Evolutionary conservation across 2,888 invertebrate genomes (phyloP).

Genomic region (Stramonita haemastoma): DNA sequence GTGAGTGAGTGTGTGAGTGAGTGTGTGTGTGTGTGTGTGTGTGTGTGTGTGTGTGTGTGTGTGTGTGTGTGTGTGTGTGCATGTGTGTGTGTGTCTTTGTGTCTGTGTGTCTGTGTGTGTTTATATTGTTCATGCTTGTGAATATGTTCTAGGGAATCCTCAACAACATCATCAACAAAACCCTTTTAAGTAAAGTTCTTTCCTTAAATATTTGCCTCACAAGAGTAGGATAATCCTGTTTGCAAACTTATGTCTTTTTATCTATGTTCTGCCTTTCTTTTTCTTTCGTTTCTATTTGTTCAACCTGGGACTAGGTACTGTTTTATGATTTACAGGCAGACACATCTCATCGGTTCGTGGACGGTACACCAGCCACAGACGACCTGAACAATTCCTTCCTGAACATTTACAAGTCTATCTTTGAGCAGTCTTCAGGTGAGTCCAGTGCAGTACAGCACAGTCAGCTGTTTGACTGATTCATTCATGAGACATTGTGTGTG

Average conservation of each 20-base stretch:
- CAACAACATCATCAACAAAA: neutral
- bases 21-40: neutral
- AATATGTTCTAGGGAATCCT: too few species aligned
- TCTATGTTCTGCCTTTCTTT: too few species aligned
- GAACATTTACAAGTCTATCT: constrained; percentile 76
- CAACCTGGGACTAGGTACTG: neutral
- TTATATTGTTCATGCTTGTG: too few species aligned
- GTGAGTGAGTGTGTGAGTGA: neutral
- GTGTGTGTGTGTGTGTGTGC: neutral
- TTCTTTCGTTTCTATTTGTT: too few species aligned
- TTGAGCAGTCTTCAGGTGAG: constrained; percentile 74
- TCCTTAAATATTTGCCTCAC: too few species aligned
- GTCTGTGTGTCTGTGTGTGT: neutral
- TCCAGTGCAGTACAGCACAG: neutral
- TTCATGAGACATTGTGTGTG: too few species aligned
- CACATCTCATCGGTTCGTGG: constrained; percentile 30
- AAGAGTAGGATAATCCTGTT: too few species aligned
- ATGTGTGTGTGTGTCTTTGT: neutral
- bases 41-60: neutral
- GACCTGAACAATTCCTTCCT: constrained; percentile 76
- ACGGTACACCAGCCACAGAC: constrained; percentile 50
- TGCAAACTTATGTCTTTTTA: too few species aligned
- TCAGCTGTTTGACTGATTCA: too few species aligned
- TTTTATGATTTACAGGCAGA: constrained; percentile 1
- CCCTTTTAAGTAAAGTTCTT: too few species aligned